Evolutionary conservation across 2,113 vertebrate species (phyloP), one percentile per base, ranked within the genome.

Genomic region (Trichechus manatus): DNA sequence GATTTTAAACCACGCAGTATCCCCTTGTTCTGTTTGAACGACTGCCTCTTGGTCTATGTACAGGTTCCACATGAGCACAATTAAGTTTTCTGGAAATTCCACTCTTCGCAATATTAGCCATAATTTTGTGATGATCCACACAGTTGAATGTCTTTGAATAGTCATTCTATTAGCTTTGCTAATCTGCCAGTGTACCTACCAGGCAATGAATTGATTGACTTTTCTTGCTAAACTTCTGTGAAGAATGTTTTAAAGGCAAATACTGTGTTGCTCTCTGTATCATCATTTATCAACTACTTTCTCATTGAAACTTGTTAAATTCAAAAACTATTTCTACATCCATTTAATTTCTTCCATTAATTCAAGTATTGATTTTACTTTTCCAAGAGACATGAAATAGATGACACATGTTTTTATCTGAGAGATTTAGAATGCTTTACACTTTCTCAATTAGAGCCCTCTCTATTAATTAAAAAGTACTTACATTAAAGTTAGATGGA

Each of bases 361-460:
- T 96, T 93, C 72, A 94, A 91, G 94, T 97, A 98, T 97, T 96
- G 96, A 96, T 97, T 96, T 96, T 84, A 33, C 63, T 96, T 97
- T 97, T 95, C 56, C 36, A n/a, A 87, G 86, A 87, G 74, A 94
- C 86, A 87, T 94, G 95, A 95, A 97, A 95, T 91, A 97, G 86
- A 97, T 97, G 96, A 66, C 86, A 88, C 19, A 44, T 92, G 63
- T 94, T 97, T 97, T 97, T 95, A 91, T 95, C 63, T 95, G 75
- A 95, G 83, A 96, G 63, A 95, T 96, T 96, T 97, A 97, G 82
- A 96, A 96, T 83, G 86, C 68, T 97, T 96, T 96, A 87, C 7
- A 80, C 47, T 91, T 97, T 97, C 96, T 93, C 68, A 95, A 95
- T 96, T 93, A 97, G 89, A 94, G 70, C 22, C 36, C 63, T 97